Percentiles rank a stretch among this genome's conserved stretches.
Conservation (phyloP, 2,888 invertebrate genomes). For the Drepana falcataria region DNA sequence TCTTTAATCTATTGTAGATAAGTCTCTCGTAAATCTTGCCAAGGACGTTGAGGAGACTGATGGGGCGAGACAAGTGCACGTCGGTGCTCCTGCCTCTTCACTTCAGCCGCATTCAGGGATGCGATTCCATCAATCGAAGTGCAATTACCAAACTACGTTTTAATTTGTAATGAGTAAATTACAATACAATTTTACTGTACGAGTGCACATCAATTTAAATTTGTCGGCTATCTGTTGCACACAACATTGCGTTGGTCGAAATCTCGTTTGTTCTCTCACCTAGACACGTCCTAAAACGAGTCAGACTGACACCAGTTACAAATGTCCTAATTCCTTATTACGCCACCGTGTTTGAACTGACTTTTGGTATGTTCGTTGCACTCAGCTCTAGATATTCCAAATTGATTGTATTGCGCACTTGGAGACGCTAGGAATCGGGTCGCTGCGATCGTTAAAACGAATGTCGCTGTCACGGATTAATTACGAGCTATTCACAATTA, state of each 20-base stretch:
- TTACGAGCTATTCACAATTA: background rate
- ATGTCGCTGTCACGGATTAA: background rate
- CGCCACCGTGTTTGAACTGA: background rate
- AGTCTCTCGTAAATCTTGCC: too few relatives aligned
- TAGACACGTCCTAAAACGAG: background rate
- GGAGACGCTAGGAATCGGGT: background rate
- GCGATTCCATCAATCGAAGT: too few relatives aligned
- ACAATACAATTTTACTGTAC: too few relatives aligned
- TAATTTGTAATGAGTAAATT: too few relatives aligned
- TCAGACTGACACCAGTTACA: background rate
- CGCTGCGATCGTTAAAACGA: background rate
- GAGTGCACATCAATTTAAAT: too few relatives aligned
- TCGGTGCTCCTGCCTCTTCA: too few relatives aligned
- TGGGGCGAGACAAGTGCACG: too few relatives aligned
- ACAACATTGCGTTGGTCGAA: background rate
- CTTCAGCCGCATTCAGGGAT: too few relatives aligned
- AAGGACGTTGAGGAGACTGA: too few relatives aligned
- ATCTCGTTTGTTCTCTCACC: background rate
- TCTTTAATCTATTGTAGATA: too few relatives aligned
- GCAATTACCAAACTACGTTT: too few relatives aligned
- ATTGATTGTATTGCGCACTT: background rate
- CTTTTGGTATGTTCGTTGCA: background rate
- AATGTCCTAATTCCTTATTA: background rate
- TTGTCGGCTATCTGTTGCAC: too few relatives aligned
- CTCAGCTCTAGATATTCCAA: background rate